Conservation (phyloP, 2,888 invertebrate species). For the Pilophorus perplexus region DNA sequence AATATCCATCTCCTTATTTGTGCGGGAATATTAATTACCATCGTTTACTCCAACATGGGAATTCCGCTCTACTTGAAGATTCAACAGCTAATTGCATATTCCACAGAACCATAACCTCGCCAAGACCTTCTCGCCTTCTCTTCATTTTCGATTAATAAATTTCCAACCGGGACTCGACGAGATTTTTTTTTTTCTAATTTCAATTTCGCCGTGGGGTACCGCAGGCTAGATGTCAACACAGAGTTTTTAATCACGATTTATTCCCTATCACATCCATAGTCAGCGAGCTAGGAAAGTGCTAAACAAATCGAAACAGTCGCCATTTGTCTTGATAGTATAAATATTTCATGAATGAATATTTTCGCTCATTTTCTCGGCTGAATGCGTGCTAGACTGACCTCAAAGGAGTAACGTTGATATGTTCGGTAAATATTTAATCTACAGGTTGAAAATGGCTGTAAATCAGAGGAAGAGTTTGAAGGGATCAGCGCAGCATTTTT, state of each 20-base stretch:
- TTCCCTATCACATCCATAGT: background rate
- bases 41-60: no score
- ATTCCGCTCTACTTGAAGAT: constrained; percentile 27
- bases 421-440: no score
- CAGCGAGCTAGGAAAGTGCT: constrained; percentile 1
- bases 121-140: constrained; percentile 2
- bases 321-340: constrained; percentile 10
- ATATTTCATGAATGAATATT: constrained; percentile 33
- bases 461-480: no score
- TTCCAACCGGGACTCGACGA: background rate
- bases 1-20: no score
- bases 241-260: constrained; percentile 7
- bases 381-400: no score
- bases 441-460: no score
- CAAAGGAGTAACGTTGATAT: no score
- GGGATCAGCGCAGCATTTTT: no score
- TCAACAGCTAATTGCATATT: constrained; percentile 27
- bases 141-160: constrained; percentile 24
- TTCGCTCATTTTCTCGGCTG: no score
- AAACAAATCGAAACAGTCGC: constrained; percentile 17
- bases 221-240: background rate
- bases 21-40: no score
- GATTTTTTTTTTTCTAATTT: constrained; percentile 26
- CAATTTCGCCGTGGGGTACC: constrained; percentile 32
- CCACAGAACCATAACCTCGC: no score